phyloP scores from a whole-genome alignment of 2,113 vertebrate genomes.

The Syngnathus scovelli region DNA sequence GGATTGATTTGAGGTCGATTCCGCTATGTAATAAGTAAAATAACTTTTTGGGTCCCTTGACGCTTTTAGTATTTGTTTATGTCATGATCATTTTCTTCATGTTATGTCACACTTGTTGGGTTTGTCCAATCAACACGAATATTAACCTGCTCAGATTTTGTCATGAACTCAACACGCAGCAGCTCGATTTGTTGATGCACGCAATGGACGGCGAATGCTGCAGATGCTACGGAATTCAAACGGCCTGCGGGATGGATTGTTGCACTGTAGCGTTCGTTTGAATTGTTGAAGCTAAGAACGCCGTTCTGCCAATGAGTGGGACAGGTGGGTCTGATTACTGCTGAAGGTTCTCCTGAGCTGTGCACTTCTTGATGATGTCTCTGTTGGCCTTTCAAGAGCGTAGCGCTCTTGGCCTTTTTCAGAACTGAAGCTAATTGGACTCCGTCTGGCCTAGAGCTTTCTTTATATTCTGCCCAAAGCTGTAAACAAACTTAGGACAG shows the following conservation, averaged over 20 bases:
- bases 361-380: no score
- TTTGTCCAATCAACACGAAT: not conserved
- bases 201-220: conserved; percentile 60
- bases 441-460: not conserved
- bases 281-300: not conserved
- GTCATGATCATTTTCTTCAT: no score
- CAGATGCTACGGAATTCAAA: conserved; percentile 48
- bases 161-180: conserved; percentile 62
- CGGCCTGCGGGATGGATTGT: conserved; percentile 44
- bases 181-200: conserved; percentile 51
- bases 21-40: no score
- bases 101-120: no score
- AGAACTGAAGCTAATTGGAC: not conserved
- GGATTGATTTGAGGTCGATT: no score
- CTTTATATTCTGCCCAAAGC: not conserved
- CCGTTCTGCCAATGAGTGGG: not conserved
- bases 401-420: no score
- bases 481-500: no score
- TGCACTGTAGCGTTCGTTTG: conserved; percentile 14
- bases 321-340: no score
- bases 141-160: conserved; percentile 17
- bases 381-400: not conserved
- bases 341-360: no score
- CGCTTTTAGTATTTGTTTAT: no score
- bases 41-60: no score